Base-by-base conservation (phyloP, 2,113 vertebrate species). In the Mola mola region DNA sequence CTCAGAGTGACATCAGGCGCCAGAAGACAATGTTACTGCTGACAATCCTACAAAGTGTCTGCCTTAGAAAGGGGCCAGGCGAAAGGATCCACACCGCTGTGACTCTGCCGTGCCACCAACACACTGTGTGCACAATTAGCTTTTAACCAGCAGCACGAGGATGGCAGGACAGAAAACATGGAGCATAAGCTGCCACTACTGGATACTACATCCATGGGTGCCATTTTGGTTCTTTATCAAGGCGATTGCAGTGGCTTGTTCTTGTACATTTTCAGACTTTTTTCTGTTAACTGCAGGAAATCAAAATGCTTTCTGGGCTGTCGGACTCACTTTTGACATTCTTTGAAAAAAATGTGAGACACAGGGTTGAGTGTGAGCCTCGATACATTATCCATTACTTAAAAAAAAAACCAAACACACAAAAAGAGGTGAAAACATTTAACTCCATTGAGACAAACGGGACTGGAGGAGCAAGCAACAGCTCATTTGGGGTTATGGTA, bases 1-100 rank as follows among this genome's bases (percentile, higher is more conserved):
- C 38, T 36, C 51, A 72, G 73, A 75, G 79, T 84, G 88, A 85
- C 81, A 83, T 83, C 83, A 73, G 71, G 75, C 80, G 48, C 77
- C 70, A 68, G 71, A 60, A 87, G 85, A 93, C 90, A 93, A 92
- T 91, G 87, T 72, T 81, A 87, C 31, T 91, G 92, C 91, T 91
- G 90, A 93, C 91, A 58, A 47, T 40, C 58, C 74, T 49, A 63
- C 73, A 79, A 61, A 61, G 59, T 44, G 26, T 44, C 46, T 53
- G 70, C 75, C 83, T 70, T 37, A 75, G 83, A 85, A 68, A 70
- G 87, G 74, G 81, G 81, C 82, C 88, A 51, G 77, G 58, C 29
- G 49, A 85, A 62, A 84, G 79, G 83, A 72, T 43, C 38, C 29
- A 58, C 40, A 37, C 41, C 9, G 10, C 73, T 51, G 60, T 38